Evolutionary conservation across 2,888 invertebrate species (phyloP), one percentile per base, ranked within the genome.

Genomic region (Dynastes tityus): DNA sequence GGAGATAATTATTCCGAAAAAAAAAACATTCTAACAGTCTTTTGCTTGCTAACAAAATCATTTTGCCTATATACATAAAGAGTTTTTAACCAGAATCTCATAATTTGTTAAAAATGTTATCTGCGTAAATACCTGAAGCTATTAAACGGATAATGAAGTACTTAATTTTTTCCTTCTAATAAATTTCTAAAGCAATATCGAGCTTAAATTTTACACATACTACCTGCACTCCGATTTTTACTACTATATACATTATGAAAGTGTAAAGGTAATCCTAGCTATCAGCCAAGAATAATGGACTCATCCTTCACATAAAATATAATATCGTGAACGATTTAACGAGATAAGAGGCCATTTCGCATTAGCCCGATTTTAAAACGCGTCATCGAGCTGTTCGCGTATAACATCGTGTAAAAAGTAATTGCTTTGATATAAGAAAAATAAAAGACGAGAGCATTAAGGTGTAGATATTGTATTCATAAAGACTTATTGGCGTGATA

Each of bases 311-410:
- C 55, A 76, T 76, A 27, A 67, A 53, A 53, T 51, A 75, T 76
- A 32, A 76, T 67, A 76, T 76, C 55, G 37, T 64, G 76, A 67
- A 40, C 55, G 67, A 76, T 76, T 65, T 76, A 53, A 65, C 53
- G 65, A 55, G 76, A 55, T 76, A 55, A 51, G 64, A n/a, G 64
- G 53, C 40, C 29, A 51, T 55, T 65, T 67, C 67, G 51, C 65
- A 76, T 76, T 76, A 76, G 67, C 32, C 55, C 22, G 65, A 76
- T 76, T 76, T 76, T 76, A 76, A 76, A 76, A 40, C 55, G 76
- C 40, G 53, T 64, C 29, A 63, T 32, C 45, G 53, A 75, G 64
- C 63, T 63, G 45, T 32, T 51, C 65, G 65, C 37, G 22, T 73
- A 61, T 73, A 73, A 73, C 16, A 16, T 45, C 49, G 55, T 40